Percentiles rank a stretch among this genome's conserved stretches.
Evolutionary conservation across 2,113 vertebrate species (phyloP).

Genomic region (Sylvietta virens): DNA sequence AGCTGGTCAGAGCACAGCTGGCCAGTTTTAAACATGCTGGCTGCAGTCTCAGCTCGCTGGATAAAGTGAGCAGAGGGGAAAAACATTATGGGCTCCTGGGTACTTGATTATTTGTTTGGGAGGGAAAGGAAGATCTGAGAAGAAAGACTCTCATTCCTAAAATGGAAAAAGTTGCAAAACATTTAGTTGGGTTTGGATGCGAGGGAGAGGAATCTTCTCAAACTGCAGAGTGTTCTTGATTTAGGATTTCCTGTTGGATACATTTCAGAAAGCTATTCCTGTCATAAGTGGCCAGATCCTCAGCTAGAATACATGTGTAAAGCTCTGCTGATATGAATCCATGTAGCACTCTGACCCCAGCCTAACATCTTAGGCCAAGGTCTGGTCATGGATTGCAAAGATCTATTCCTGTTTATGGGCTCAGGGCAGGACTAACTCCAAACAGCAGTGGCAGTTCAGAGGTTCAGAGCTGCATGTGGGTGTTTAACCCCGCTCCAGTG

Average conservation of each 20-base stretch:
- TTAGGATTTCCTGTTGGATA: slow-evolving; percentile 62
- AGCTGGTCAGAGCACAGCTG: slow-evolving; percentile 52
- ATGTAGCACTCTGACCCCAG: background rate
- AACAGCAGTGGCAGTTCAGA: background rate
- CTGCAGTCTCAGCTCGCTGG: background rate
- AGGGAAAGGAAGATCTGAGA: slow-evolving; percentile 21
- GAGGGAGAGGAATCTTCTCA: slow-evolving; percentile 31
- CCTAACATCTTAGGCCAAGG: background rate
- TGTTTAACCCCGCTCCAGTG: background rate
- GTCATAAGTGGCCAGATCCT: slow-evolving; percentile 37
- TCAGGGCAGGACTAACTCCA: background rate
- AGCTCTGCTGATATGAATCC: background rate
- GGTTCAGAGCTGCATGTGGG: background rate
- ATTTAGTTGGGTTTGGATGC: background rate
- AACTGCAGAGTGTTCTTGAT: slow-evolving; percentile 50
- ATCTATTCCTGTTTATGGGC: background rate
- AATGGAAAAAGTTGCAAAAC: slow-evolving; percentile 52
- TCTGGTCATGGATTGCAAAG: background rate
- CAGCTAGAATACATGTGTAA: slow-evolving; percentile 6
- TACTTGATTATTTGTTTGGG: slow-evolving; percentile 53
- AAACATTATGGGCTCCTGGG: slow-evolving; percentile 37
- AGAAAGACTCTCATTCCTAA: slow-evolving; percentile 46
- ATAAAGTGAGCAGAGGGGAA: background rate
- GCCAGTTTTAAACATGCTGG: background rate
- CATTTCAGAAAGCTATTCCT: slow-evolving; percentile 21